phyloP scores from a whole-genome alignment of 64 coral and sea anemone genomes.

The Astreopora myriophthalma region DNA sequence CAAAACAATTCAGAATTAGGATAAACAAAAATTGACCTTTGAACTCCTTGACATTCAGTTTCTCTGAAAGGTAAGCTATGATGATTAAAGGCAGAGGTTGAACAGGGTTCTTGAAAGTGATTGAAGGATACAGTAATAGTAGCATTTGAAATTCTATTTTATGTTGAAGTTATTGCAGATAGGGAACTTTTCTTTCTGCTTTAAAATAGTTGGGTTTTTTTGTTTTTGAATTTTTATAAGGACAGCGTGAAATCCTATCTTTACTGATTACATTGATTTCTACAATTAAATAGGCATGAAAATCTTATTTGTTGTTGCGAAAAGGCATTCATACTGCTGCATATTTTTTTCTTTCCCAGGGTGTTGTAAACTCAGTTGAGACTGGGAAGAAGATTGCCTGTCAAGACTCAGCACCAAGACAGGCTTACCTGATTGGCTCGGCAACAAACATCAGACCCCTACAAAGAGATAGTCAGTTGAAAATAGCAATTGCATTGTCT shows the following conservation, averaged over 20 bases:
- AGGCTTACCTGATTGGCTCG: slow-evolving; percentile 33
- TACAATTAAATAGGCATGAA: no score
- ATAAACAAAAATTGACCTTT: background rate
- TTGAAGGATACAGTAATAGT: slow-evolving; percentile 57
- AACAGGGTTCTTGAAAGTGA: slow-evolving; percentile 50
- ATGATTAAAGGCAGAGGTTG: slow-evolving; percentile 2
- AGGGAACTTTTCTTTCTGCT: slow-evolving; percentile 57
- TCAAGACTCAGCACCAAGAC: slow-evolving; percentile 10
- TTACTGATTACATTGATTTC: no score
- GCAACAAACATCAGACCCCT: slow-evolving; percentile 26
- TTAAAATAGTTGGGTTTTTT: slow-evolving; percentile 41
- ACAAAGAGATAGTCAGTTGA: background rate
- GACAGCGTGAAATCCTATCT: background rate
- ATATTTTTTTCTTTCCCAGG: background rate
- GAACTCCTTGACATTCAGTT: background rate
- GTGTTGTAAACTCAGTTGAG: slow-evolving; percentile 30
- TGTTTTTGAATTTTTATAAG: slow-evolving; percentile 12
- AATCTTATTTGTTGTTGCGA: no score
- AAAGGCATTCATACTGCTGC: no score
- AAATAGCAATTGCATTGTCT: background rate
- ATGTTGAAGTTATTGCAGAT: slow-evolving; percentile 2
- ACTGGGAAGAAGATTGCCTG: background rate
- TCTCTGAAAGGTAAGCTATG: slow-evolving; percentile 19
- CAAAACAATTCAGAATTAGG: slow-evolving; percentile 15
- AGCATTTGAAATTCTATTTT: background rate